Conservation (phyloP, 2,888 invertebrate species). For the Cryptophagus acutangulus region DNA sequence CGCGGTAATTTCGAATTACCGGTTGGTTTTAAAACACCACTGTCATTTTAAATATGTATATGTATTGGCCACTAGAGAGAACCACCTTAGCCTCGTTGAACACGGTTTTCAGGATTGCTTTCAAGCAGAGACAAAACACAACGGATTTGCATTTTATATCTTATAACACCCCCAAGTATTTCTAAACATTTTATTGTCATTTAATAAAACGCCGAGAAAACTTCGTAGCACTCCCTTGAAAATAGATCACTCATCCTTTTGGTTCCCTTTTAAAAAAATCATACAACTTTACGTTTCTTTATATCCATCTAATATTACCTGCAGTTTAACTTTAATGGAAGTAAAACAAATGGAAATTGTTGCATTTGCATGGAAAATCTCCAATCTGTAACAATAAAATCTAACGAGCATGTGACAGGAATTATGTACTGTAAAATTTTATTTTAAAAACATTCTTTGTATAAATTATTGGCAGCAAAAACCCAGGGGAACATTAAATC, state of each 20-base stretch:
- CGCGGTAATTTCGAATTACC: slow-evolving; percentile 44
- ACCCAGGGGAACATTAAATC: slow-evolving; percentile 39
- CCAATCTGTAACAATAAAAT: slow-evolving; percentile 7
- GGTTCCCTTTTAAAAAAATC: background rate
- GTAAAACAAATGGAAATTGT: slow-evolving; percentile 1
- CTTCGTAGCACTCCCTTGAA: background rate
- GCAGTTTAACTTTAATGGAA: slow-evolving; percentile 1
- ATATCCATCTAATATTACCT: too few species aligned
- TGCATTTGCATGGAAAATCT: background rate
- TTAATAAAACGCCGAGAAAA: slow-evolving; percentile 5
- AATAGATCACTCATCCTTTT: background rate
- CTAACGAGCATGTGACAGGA: slow-evolving; percentile 40
- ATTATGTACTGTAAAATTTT: slow-evolving; percentile 49
- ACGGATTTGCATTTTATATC: slow-evolving; percentile 33
- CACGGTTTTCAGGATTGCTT: slow-evolving; percentile 9
- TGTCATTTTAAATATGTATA: slow-evolving; percentile 44
- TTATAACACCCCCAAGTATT: slow-evolving; percentile 23
- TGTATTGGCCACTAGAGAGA: slow-evolving; percentile 43
- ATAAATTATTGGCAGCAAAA: slow-evolving; percentile 37
- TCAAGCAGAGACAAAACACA: slow-evolving; percentile 5
- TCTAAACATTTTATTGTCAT: slow-evolving; percentile 29
- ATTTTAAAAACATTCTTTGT: slow-evolving; percentile 41
- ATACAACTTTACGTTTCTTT: too few species aligned
- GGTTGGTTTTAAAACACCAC: slow-evolving; percentile 30
- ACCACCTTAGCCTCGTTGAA: slow-evolving; percentile 28